Conservation (phyloP, 1,140 invertebrate species). For the Pectinophora gossypiella region DNA sequence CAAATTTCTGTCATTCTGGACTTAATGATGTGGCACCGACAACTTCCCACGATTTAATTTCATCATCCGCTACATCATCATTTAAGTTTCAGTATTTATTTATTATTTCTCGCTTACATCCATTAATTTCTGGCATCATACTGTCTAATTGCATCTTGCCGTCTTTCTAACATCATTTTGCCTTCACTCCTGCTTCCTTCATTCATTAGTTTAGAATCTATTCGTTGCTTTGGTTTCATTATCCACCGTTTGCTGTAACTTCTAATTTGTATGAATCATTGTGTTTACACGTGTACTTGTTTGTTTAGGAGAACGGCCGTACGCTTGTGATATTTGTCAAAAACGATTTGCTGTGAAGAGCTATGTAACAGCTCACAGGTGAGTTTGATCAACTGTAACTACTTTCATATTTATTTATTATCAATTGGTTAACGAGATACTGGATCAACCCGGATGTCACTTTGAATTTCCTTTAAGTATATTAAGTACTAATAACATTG, state of each 20-base stretch:
- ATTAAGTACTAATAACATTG: too few relatives aligned
- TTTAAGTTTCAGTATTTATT: slow-evolving; percentile 38
- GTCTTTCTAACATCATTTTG: slow-evolving; percentile 63
- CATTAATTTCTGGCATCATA: slow-evolving; percentile 62
- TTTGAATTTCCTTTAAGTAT: too few relatives aligned
- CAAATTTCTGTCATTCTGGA: slow-evolving; percentile 27
- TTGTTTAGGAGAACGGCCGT: slow-evolving; percentile 78
- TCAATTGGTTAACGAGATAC: too few relatives aligned
- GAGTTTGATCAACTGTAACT: too few relatives aligned
- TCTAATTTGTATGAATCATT: too few relatives aligned
- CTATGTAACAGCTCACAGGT: slow-evolving; percentile 84
- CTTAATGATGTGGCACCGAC: slow-evolving; percentile 69
- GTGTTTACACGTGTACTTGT: neutral
- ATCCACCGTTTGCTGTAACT: neutral
- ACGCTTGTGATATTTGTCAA: slow-evolving; percentile 85
- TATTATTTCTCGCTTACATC: slow-evolving; percentile 56
- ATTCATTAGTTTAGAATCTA: slow-evolving; percentile 18
- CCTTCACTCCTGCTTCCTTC: slow-evolving; percentile 33
- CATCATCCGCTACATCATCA: slow-evolving; percentile 60
- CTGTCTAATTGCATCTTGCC: slow-evolving; percentile 69
- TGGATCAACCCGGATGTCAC: too few relatives aligned
- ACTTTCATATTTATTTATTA: too few relatives aligned
- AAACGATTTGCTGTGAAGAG: slow-evolving; percentile 86
- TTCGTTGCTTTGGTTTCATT: neutral
- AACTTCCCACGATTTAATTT: slow-evolving; percentile 37